These are phyloP conservation scores for Colaptes auratus DNA, from an alignment of 2,113 vertebrate species.

Conservation along the genomic window DNA sequence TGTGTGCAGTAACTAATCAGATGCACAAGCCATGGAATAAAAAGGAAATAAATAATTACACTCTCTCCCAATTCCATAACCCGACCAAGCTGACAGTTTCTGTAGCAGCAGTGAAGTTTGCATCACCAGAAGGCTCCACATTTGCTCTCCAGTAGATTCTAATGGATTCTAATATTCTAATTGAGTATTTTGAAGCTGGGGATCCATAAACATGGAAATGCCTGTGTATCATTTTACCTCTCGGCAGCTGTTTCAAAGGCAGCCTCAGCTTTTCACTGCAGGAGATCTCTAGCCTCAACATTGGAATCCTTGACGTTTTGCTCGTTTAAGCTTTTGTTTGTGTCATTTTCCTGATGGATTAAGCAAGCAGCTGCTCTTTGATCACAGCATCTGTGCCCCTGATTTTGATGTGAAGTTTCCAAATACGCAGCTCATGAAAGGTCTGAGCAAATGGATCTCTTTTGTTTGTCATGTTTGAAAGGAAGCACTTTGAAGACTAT, in stretches of 20 bases:
- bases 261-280: neutral
- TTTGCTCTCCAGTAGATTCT: neutral
- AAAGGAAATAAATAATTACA: neutral
- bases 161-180: neutral
- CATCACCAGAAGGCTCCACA: neutral
- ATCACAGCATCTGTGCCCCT: neutral
- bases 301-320: neutral
- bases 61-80: neutral
- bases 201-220: neutral
- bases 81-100: neutral
- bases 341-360: constrained; percentile 25
- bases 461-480: constrained; percentile 5
- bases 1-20: constrained; percentile 29
- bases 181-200: neutral
- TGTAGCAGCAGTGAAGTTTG: neutral
- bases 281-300: neutral
- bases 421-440: neutral
- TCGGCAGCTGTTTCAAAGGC: neutral
- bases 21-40: constrained; percentile 2
- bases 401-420: constrained; percentile 20
- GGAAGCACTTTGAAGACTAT: neutral
- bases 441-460: constrained; percentile 16
- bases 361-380: constrained; percentile 37
- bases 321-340: neutral
- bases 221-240: neutral